These are phyloP conservation scores for Lasioglossum pauxillum DNA, from an alignment of 2,888 invertebrate genomes.

Conservation along the genomic window DNA sequence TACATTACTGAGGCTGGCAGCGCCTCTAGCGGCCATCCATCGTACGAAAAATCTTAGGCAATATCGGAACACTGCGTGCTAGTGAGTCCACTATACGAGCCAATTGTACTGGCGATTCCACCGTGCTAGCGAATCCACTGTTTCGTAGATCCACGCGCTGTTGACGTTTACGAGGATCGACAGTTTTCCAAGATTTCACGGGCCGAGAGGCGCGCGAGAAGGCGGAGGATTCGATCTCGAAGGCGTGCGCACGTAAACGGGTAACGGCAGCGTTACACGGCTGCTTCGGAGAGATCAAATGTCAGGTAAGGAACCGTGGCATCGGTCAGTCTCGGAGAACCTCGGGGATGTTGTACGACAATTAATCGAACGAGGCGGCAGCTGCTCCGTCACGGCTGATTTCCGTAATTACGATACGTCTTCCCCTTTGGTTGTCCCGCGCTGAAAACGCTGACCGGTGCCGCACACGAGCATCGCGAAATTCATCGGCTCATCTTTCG, in stretches of 20 bases:
- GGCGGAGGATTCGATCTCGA: background rate
- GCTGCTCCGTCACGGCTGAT: conserved; percentile 62
- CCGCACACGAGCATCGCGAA: conserved; percentile 24
- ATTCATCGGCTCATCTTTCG: conserved; percentile 29
- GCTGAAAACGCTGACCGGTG: conserved; percentile 33
- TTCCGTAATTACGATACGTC: conserved; percentile 64
- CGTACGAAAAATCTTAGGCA: too few relatives aligned
- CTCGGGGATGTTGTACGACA: conserved; percentile 47
- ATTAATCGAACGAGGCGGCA: conserved; percentile 61
- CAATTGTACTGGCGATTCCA: too few relatives aligned
- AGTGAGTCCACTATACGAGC: too few relatives aligned
- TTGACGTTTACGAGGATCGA: background rate
- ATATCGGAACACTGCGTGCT: too few relatives aligned
- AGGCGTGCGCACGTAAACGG: conserved; percentile 7
- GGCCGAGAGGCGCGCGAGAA: background rate
- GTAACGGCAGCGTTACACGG: conserved; percentile 36
- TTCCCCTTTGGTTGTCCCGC: conserved; percentile 37
- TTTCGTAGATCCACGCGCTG: background rate
- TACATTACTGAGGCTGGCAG: too few relatives aligned
- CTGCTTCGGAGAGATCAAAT: conserved; percentile 28
- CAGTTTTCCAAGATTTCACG: conserved; percentile 1
- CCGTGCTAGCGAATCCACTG: background rate
- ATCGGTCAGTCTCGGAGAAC: conserved; percentile 25
- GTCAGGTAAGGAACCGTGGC: conserved; percentile 41
- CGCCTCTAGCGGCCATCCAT: too few relatives aligned